Base-by-base conservation (phyloP, 2,888 invertebrate species). In the Charanyca ferruginea region DNA sequence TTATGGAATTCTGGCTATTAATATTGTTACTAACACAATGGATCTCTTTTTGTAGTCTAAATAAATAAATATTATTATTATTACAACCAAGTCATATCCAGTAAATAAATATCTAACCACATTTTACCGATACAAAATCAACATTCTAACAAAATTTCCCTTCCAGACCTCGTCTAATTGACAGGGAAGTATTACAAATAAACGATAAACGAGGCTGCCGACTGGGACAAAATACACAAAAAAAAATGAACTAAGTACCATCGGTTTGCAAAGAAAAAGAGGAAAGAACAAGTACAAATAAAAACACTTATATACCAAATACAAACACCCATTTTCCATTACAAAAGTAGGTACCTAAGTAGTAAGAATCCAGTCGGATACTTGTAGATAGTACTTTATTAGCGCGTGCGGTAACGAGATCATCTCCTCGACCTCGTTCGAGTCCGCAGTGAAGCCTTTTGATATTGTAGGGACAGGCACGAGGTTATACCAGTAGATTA, bases 381-480 rank as follows among this genome's bases (percentile, higher is more conserved):
- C 48, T 51, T 47, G 52, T 71, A 38, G n/a, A 53, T 68, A 38
- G 38, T 38, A 72, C 38, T 55, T 75, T 75, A 66, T 72, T 77
- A 75, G 72, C 72, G 44, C 28, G 54, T 60, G 55, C 60, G 55
- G 80, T 81, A 81, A 81, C 66, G 66, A 80, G 81, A 81, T 81
- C 82, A 82, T 53, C 73, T 69, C 20, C 48, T 23, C 60, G 79
- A 77, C 81, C 81, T 82, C 73, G 64, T 79, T 76, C 49, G 61
- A 81, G 61, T 48, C 61, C 61, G 59, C 51, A 41, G 72, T 54
- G 82, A 82, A 81, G 82, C 82, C 81, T 79, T 81, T 81, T 76
- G 64, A 71, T 78, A 82, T 72, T 74, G 64, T 76, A 59, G 16
- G 53, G 62, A 70, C 61, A 48, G 52, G 11, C 25, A 71, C 63